Evolutionary conservation across 1,140 invertebrate genomes (phyloP), one percentile per base, ranked within the genome.

Genomic region (Hydropsyche tenuis): DNA sequence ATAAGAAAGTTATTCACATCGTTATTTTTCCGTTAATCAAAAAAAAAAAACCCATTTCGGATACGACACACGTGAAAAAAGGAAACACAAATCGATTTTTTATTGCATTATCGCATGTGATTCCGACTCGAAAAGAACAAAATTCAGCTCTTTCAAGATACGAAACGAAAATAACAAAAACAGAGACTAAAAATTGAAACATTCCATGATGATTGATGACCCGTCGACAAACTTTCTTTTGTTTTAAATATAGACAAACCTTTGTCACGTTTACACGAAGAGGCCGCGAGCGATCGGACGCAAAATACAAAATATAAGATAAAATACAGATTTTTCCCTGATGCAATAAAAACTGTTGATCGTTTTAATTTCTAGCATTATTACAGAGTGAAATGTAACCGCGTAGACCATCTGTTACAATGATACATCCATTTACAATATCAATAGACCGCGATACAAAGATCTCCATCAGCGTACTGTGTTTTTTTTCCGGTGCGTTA

Each of bases 381-480:
- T n/a, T n/a, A n/a, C n/a, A n/a, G n/a, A n/a, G n/a, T n/a, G n/a
- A n/a, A n/a, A n/a, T n/a, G n/a, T n/a, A n/a, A n/a, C n/a, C 2
- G 25, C 56, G 11, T 60, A 18, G 56, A 27, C 56, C 56, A 60
- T 60, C 56, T 60, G 56, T 60, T 60, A 60, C 56, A 60, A 60
- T 60, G 56, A 60, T 60, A 60, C 56, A 60, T 60, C 56, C 56
- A 60, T 60, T 60, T 60, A 60, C 23, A 60, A 60, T 60, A 60
- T 60, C 56, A 60, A 60, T 60, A 60, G 56, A 60, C 20, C 56
- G 12, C 56, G 22, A 60, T 23, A 60, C 56, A 60, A 60, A 60
- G 56, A 60, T 60, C 56, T 60, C 22, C 56, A 60, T 60, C 56
- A 60, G 23, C 48, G 20, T 53, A 53, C n/a, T 18, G 48, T 37